Conservation (phyloP, 2,888 invertebrate species). For the Electrophaes corylata region DNA sequence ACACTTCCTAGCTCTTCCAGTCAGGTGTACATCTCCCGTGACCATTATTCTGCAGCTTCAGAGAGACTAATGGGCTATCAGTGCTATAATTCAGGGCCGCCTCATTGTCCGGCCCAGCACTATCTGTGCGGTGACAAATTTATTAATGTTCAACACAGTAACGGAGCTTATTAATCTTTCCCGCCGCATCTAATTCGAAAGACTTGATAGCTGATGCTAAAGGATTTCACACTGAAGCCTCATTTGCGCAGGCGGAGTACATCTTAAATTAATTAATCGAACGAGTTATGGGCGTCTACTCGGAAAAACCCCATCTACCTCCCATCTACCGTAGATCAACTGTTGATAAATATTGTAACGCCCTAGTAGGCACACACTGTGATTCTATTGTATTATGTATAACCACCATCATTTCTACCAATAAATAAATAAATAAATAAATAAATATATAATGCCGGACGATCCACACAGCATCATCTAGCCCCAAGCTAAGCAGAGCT, state of each 20-base stretch:
- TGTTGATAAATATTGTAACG: no score
- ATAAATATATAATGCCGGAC: no score
- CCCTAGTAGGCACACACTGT: no score
- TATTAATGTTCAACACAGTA: conserved; percentile 76
- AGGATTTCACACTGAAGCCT: conserved; percentile 23
- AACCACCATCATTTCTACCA: no score
- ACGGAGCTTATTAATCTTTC: conserved; percentile 69
- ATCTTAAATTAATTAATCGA: not conserved
- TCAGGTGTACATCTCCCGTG: conserved; percentile 47
- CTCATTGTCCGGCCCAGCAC: conserved; percentile 79
- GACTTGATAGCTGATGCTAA: conserved; percentile 25
- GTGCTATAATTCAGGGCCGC: conserved; percentile 72
- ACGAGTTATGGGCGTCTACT: no score
- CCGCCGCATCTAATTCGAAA: conserved; percentile 68
- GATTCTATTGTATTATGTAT: no score
- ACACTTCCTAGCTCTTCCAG: conserved; percentile 23
- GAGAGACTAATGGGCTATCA: conserved; percentile 79
- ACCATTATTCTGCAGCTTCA: conserved; percentile 75
- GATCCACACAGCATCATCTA: no score
- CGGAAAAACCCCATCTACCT: no score
- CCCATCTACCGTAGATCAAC: no score
- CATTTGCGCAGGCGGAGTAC: not conserved
- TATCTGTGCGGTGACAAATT: conserved; percentile 82
- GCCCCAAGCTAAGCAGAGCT: no score
- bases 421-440: no score